Evolutionary conservation across 2,888 invertebrate genomes (phyloP).

Genomic region (Euphydryas editha): DNA sequence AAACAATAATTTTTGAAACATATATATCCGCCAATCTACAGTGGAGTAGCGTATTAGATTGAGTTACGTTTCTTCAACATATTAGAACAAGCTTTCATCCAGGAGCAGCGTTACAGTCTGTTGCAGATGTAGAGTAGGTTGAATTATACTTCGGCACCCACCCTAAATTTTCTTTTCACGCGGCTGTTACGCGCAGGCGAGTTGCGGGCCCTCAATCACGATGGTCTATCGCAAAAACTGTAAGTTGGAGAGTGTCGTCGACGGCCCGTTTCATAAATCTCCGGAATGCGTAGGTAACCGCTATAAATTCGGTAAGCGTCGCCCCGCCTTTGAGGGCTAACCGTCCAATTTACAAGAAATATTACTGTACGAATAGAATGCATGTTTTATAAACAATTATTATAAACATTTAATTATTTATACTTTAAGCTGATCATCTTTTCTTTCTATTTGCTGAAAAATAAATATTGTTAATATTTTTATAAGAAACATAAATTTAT

Average conservation of each 20-base stretch:
- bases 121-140: background rate
- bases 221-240: conserved; percentile 43
- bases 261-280: conserved; percentile 53
- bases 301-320: conserved; percentile 48
- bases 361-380: background rate
- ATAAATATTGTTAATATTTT: too few relatives aligned
- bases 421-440: too few relatives aligned
- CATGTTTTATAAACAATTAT: background rate
- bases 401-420: too few relatives aligned
- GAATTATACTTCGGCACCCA: background rate
- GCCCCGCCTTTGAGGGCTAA: conserved; percentile 28
- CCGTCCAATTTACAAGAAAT: conserved; percentile 30
- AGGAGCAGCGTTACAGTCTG: too few relatives aligned
- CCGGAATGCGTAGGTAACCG: conserved; percentile 50
- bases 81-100: too few relatives aligned
- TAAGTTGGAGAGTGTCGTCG: conserved; percentile 47
- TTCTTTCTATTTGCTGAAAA: too few relatives aligned
- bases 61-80: too few relatives aligned
- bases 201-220: conserved; percentile 30
- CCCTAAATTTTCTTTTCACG: background rate
- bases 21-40: too few relatives aligned
- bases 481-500: too few relatives aligned
- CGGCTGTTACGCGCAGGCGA: conserved; percentile 34
- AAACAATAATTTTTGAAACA: too few relatives aligned
- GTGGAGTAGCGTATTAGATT: too few relatives aligned